Base-by-base conservation (phyloP, 1,140 invertebrate genomes). In the Hormaphis cornu region DNA sequence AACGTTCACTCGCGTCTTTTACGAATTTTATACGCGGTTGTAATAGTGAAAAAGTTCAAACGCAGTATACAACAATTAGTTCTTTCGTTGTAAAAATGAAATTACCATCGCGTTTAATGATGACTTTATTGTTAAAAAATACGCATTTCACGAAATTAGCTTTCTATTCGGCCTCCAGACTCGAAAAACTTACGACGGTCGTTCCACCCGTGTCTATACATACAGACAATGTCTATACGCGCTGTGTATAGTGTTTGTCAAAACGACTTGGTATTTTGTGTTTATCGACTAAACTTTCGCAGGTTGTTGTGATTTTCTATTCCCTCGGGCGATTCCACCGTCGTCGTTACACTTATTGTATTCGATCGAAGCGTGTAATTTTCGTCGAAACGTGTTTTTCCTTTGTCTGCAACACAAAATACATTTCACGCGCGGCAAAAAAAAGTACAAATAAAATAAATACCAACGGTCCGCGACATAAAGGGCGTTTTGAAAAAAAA, bases 261-360 rank as follows among this genome's bases (percentile, higher is more conserved):
- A 58, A 40, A 58, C 54, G 35, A 40, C 52, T 33, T 54, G 28
- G 1, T 37, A 37, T 37, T 56, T 37, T 37, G 33, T 58, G 40
- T 58, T 58, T 58, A 58, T 58, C 26, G 54, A 58, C 54, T 35
- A 58, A 58, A 58, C 54, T 58, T 58, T 58, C 40, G 20, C 14
- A 58, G 33, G 33, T 58, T 58, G n/a, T n/a, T 58, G 54, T 58
- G 35, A 58, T 58, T 58, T 58, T 58, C 18, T 58, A 58, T 58
- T 58, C 54, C 33, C 54, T 37, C 22, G 6, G 33, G 54, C 14
- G 14, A 58, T 20, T 56, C 12, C 24, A 10, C n/a, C 35, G 35
- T 26, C 9, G 14, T 58, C 20, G 20, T 37, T 58, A 40, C 20
- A n/a, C n/a, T 22, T 12, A 24, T 24, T 26, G 46, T 50, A 50